phyloP scores from a whole-genome alignment of 2,888 invertebrate species.

The Dryococelus australis region DNA sequence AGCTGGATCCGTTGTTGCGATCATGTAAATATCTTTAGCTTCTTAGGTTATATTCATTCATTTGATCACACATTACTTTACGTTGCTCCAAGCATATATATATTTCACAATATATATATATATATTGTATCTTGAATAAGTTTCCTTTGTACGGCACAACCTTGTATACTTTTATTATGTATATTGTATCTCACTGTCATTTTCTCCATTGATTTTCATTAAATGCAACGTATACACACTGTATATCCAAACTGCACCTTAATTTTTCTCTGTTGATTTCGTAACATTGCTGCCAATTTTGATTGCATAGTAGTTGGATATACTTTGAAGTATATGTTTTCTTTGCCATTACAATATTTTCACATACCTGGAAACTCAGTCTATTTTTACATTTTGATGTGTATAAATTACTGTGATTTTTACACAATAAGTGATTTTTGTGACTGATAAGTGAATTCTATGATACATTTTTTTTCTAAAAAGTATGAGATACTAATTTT shows the following conservation, averaged over 20 bases:
- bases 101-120: constrained; percentile 54
- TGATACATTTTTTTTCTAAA: constrained; percentile 26
- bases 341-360: constrained; percentile 37
- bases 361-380: constrained; percentile 42
- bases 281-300: constrained; percentile 33
- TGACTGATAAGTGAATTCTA: constrained; percentile 34
- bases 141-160: constrained; percentile 71
- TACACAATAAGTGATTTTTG: constrained; percentile 39
- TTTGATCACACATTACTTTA: constrained; percentile 55
- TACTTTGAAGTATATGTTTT: constrained; percentile 48
- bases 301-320: constrained; percentile 47
- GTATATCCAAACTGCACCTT: constrained; percentile 46
- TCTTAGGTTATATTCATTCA: constrained; percentile 57
- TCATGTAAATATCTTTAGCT: constrained; percentile 51
- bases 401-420: constrained; percentile 40
- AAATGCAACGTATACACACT: constrained; percentile 45
- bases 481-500: constrained; percentile 44
- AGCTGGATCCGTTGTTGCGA: constrained; percentile 40
- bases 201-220: constrained; percentile 41
- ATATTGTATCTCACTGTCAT: constrained; percentile 46
- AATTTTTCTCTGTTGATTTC: constrained; percentile 40
- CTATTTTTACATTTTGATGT: constrained; percentile 44
- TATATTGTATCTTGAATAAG: constrained; percentile 57
- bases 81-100: constrained; percentile 51
- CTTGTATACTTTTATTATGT: constrained; percentile 50